Percentiles rank a stretch among this genome's conserved stretches.
Evolutionary conservation across 2,797 vertebrate species (phyloP).

Genomic region (Sebastes cheni): DNA sequence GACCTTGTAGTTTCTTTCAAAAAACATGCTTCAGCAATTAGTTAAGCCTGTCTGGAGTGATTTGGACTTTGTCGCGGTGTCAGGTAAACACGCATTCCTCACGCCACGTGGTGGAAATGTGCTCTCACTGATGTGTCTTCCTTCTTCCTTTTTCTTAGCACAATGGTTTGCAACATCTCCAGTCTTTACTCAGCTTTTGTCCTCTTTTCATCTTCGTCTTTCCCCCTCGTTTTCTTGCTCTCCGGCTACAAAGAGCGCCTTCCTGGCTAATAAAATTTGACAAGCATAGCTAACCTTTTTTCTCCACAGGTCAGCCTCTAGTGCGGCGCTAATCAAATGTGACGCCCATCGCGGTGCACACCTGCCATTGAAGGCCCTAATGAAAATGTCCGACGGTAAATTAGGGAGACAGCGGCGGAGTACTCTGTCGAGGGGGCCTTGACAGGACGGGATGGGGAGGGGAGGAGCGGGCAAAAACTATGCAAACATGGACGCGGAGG

Average conservation of each 20-base stretch:
- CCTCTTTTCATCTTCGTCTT: slow-evolving; percentile 70
- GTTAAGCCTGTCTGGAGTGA: slow-evolving; percentile 16
- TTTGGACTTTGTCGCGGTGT: slow-evolving; percentile 27
- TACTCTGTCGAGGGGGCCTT: slow-evolving; percentile 20
- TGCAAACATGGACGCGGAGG: slow-evolving; percentile 9
- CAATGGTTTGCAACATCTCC: slow-evolving; percentile 12
- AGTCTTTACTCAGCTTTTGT: slow-evolving; percentile 25
- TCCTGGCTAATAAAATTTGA: slow-evolving; percentile 89
- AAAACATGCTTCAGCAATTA: slow-evolving; percentile 28
- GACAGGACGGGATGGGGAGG: slow-evolving; percentile 13
- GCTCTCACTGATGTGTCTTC: slow-evolving; percentile 25
- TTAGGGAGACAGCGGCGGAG: slow-evolving; percentile 67
- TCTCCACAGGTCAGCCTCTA: slow-evolving; percentile 77
- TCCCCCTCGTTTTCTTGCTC: slow-evolving; percentile 46
- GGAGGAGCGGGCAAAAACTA: slow-evolving; percentile 14
- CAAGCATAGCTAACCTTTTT: slow-evolving; percentile 89
- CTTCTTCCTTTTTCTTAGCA: slow-evolving; percentile 34
- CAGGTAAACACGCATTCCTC: slow-evolving; percentile 10
- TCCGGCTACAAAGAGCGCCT: slow-evolving; percentile 63
- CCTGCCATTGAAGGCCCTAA: slow-evolving; percentile 79
- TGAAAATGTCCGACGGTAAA: slow-evolving; percentile 80
- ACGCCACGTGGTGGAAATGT: background rate
- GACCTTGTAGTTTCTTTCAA: slow-evolving; percentile 1
- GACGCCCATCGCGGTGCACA: slow-evolving; percentile 86
- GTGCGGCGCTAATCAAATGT: slow-evolving; percentile 87